phyloP scores from a whole-genome alignment of 2,113 vertebrate genomes.

The Callipepla squamata region DNA sequence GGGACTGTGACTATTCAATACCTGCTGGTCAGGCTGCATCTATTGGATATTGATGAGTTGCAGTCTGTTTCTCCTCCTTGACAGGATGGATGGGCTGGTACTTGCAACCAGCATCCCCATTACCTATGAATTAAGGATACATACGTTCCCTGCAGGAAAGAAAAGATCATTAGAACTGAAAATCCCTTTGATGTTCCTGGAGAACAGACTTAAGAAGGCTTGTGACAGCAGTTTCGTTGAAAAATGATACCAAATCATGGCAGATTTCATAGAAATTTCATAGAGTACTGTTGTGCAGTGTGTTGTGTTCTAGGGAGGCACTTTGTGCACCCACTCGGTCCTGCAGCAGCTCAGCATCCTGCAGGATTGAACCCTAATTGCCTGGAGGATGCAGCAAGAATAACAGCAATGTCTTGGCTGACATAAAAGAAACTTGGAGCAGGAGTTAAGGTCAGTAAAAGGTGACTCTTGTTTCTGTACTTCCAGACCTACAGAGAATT shows the following conservation, averaged over 20 bases:
- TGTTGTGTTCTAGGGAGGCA: background rate
- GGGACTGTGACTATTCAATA: background rate
- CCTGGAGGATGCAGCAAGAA: slow-evolving; percentile 29
- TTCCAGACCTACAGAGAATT: slow-evolving; percentile 4
- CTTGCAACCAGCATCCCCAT: background rate
- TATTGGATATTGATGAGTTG: background rate
- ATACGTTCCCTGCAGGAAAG: background rate
- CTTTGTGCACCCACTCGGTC: background rate
- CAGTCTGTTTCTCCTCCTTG: background rate
- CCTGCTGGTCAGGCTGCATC: background rate
- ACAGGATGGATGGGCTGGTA: background rate
- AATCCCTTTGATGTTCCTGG: background rate
- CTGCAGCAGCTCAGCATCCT: background rate
- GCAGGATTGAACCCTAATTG: slow-evolving; percentile 38
- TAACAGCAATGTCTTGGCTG: slow-evolving; percentile 33
- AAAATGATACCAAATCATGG: background rate
- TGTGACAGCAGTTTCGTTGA: background rate
- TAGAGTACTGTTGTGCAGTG: background rate
- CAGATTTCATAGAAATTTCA: background rate
- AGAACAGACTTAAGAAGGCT: background rate
- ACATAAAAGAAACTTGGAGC: slow-evolving; percentile 11
- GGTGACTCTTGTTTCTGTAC: background rate
- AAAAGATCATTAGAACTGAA: background rate
- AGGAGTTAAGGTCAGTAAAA: slow-evolving; percentile 34
- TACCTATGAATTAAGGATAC: background rate